Evolutionary conservation across 2,113 vertebrate genomes (phyloP), one percentile per base, ranked within the genome.

Genomic region (Nerophis lumbriciformis): DNA sequence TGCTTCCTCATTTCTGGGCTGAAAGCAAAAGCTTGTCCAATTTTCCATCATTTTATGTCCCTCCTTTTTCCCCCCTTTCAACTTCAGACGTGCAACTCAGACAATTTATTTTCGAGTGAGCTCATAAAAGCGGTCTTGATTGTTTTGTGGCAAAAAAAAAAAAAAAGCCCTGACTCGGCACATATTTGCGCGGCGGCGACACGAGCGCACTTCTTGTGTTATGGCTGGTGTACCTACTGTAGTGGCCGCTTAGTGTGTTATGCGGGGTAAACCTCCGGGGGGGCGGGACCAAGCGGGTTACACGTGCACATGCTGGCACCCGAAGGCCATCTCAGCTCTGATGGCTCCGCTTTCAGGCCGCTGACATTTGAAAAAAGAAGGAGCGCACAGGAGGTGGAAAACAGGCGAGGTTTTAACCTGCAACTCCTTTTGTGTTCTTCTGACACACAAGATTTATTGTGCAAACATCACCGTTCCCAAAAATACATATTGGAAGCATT

Each of bases 401-500:
- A 68, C 56, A 76, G 65, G 76, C 14, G 56, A 68, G 76, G 73
- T 76, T 84, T 77, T 62, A 66, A 81, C 85, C 87, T 84, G 75
- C 73, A 79, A 68, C 61, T 73, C 68, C 67, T 76, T 86, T 89
- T 90, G 83, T 89, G 60, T 74, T 83, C 76, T 64, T 45, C 77
- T 90, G 86, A 89, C 86, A 88, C 73, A 68, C 42, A 86, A 89
- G 87, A 90, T 88, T 85, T 87, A 89, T 90, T 73, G 72, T 75
- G 87, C 82, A 90, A 90, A 90, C 87, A 90, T 81, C 61, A 83
- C 83, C 81, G 12, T 80, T 87, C 79, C 77, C 82, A 83, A 90
- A 90, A 90, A 90, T 89, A 90, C 86, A 90, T 90, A 90, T 89
- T 88, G 83, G 86, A 88, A 90, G 82, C 83, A 84, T 76, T 87